These are phyloP conservation scores for Mesochorus sp. DNA, from an alignment of 2,888 invertebrate species.

Conservation along the genomic window DNA sequence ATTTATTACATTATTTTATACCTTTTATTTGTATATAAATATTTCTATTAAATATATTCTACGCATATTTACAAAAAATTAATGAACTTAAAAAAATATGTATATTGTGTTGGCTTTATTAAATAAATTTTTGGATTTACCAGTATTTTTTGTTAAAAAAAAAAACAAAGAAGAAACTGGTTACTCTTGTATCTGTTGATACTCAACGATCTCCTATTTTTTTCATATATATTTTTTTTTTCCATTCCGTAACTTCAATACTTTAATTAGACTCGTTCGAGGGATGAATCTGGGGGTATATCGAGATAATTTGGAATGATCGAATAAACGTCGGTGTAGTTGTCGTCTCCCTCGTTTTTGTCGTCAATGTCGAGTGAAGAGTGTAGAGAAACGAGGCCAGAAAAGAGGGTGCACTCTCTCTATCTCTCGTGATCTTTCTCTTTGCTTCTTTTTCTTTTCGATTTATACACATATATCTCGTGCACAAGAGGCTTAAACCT, in stretches of 20 bases:
- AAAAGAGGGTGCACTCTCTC: conserved; percentile 5
- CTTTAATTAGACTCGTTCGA: conserved; percentile 53
- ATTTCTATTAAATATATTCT: too few relatives aligned
- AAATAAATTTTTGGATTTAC: too few relatives aligned
- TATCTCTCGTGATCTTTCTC: conserved; percentile 36
- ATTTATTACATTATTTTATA: too few relatives aligned
- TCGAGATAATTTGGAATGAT: conserved; percentile 73
- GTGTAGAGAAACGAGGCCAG: conserved; percentile 42
- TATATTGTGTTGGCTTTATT: too few relatives aligned
- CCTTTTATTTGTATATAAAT: too few relatives aligned
- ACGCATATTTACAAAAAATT: too few relatives aligned
- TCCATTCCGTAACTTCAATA: conserved; percentile 14
- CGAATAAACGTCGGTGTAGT: conserved; percentile 72
- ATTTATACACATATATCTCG: conserved; percentile 23
- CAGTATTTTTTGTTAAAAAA: too few relatives aligned
- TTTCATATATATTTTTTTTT: conserved; percentile 17
- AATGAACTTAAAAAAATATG: too few relatives aligned
- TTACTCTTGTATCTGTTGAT: too few relatives aligned
- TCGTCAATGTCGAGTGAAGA: conserved; percentile 46
- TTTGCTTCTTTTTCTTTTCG: neutral
- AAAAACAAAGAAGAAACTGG: too few relatives aligned
- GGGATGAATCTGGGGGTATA: conserved; percentile 39
- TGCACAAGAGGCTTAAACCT: conserved; percentile 42
- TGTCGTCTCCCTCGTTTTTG: conserved; percentile 55
- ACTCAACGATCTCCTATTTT: too few relatives aligned